Conservation (phyloP, 2,797 vertebrate genomes). For the Ciconia nigra region DNA sequence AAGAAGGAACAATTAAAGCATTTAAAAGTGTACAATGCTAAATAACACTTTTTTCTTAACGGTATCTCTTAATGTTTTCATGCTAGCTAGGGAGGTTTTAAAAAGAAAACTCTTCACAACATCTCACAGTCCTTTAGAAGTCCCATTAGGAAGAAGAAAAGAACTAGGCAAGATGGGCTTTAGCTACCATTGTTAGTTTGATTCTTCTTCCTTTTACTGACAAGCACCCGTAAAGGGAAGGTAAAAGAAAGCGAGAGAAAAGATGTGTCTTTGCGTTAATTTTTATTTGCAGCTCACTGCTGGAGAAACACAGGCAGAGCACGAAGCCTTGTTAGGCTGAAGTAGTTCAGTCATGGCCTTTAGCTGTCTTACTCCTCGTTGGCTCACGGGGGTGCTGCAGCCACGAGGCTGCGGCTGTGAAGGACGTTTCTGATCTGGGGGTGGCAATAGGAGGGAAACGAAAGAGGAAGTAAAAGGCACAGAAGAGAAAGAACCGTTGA, state of each 20-base stretch:
- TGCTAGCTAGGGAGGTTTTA: background rate
- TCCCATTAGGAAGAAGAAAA: background rate
- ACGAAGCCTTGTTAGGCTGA: accelerated
- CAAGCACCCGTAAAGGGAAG: background rate
- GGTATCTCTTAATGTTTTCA: background rate
- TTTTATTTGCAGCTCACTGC: background rate
- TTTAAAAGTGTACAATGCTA: background rate
- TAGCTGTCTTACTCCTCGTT: background rate
- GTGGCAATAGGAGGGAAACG: background rate
- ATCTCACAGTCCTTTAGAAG: background rate
- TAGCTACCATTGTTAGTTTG: background rate
- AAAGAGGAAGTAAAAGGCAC: background rate
- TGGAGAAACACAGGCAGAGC: background rate
- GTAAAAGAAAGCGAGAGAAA: background rate
- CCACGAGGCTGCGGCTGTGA: background rate
- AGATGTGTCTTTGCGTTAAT: background rate
- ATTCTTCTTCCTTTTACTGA: background rate
- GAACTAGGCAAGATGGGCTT: background rate
- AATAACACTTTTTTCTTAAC: background rate
- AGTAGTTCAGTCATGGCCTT: accelerated
- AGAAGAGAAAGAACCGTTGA: background rate
- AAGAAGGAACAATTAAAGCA: background rate
- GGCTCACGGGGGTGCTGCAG: slow-evolving; percentile 30
- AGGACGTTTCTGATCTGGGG: background rate
- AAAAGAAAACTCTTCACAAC: background rate